Base-by-base conservation (phyloP, 2,113 vertebrate genomes). In the Phoxinus phoxinus region DNA sequence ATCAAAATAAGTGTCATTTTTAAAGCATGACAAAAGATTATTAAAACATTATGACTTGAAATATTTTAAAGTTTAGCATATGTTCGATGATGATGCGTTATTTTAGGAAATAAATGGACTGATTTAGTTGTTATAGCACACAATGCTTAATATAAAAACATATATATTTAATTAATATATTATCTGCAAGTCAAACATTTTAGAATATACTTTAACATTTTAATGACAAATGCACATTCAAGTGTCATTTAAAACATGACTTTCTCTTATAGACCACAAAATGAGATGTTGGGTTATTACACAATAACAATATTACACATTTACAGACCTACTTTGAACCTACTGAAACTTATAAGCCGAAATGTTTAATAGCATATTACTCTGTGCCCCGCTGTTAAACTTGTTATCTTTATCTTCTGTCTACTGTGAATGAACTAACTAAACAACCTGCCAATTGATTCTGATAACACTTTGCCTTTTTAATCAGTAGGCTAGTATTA, bases 291-390 rank as follows among this genome's bases (percentile, higher is more conserved):
- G n/a, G n/a, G n/a, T n/a, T n/a, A n/a, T n/a, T n/a, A n/a, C n/a
- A n/a, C n/a, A n/a, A n/a, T n/a, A n/a, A n/a, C n/a, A n/a, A 21
- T 69, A 69, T 69, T 10, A 35, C 63, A 67, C 63, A 67, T 67
- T 67, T 67, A 67, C 30, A 35, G 30, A 69, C n/a, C n/a, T n/a
- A n/a, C n/a, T 23, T 71, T 71, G 4, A 71, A 23, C 19, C 67
- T 6, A 5, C 21, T 71, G 35, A 71, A 71, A 35, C 67, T n/a
- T n/a, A 5, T 10, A 3, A n/a, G 9, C 21, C 8, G 0, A 59
- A 58, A 58, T 58, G 21, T 59, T 11, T n/a, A 59, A 11, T 59
- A n/a, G 3, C 8, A n/a, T 59, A 11, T 59, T n/a, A 59, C 58
- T 59, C 58, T 19, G 21, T 67, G 30, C 30, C 2, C 65, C 19